Evolutionary conservation across 1,140 invertebrate genomes (phyloP), one percentile per base, ranked within the genome.

Genomic region (Theocolax elegans): DNA sequence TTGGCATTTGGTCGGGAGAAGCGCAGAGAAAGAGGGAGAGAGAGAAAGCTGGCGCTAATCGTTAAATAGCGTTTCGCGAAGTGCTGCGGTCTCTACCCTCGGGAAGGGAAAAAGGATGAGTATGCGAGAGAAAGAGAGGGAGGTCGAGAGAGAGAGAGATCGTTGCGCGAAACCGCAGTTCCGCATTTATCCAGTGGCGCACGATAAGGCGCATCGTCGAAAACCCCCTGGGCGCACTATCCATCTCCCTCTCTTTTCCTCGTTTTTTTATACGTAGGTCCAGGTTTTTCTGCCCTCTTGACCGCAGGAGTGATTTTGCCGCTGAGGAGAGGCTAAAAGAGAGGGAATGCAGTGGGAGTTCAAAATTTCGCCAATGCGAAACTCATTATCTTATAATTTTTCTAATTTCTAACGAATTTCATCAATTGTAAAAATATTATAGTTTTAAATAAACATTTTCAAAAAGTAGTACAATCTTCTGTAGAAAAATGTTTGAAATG

Each of bases 31-130:
- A 12, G 38, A 56, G 63, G 9, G 17, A 13, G 19, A 21, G n/a
- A 42, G 56, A 53, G 46, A 68, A 68, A 63, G 67, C 67, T 63
- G 67, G 58, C 53, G 76, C 67, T 77, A 77, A 77, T 77, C 74
- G 75, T 75, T 77, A 77, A 78, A 78, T 74, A 77, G 72, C 67
- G 71, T 78, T 78, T 75, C 73, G 73, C 66, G 60, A 71, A 65
- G 68, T 71, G 60, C 42, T 66, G 42, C 59, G 63, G 56, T 40
- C 49, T 70, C 54, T 51, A 31, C 35, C 54, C 42, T 56, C 15
- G 13, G 53, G 56, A 40, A 48, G 44, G 29, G 15, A n/a, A n/a
- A 35, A 8, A 23, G 19, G n/a, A 19, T 6, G 10, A 35, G 31
- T 6, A 10, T 6, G 10, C 10, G 10, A 35, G 31, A 35, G 31